These are phyloP conservation scores for Smutsia gigantea DNA, from an alignment of 2,797 vertebrate species.

Conservation along the genomic window DNA sequence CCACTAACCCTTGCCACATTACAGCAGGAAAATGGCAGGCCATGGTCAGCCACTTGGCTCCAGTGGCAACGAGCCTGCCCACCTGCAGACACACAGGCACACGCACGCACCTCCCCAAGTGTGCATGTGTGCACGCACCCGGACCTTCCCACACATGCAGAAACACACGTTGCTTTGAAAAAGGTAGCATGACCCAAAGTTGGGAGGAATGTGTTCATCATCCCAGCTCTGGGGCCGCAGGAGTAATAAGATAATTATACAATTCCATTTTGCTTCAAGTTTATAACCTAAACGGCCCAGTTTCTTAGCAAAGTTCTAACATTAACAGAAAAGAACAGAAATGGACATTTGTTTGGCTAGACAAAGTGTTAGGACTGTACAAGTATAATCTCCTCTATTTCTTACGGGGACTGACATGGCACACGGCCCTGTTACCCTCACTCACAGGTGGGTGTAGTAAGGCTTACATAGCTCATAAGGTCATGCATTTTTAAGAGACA, in stretches of 20 bases:
- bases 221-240: background rate
- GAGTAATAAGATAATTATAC: background rate
- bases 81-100: background rate
- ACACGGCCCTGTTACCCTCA: too few species aligned
- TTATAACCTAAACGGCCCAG: too few species aligned
- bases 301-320: background rate
- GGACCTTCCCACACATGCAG: background rate
- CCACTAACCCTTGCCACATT: background rate
- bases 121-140: accelerated
- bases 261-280: background rate
- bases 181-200: background rate
- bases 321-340: background rate
- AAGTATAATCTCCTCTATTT: background rate
- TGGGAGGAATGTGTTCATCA: background rate
- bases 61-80: background rate
- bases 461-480: background rate
- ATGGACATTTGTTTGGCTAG: background rate
- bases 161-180: background rate
- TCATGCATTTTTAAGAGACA: background rate
- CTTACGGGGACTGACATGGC: background rate
- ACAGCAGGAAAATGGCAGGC: background rate
- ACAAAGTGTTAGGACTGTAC: background rate
- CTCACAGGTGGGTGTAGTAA: background rate
- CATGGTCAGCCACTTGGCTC: accelerated
- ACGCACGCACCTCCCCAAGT: background rate